phyloP scores from a whole-genome alignment of 1,140 invertebrate species.

The Meteorus sp. region DNA sequence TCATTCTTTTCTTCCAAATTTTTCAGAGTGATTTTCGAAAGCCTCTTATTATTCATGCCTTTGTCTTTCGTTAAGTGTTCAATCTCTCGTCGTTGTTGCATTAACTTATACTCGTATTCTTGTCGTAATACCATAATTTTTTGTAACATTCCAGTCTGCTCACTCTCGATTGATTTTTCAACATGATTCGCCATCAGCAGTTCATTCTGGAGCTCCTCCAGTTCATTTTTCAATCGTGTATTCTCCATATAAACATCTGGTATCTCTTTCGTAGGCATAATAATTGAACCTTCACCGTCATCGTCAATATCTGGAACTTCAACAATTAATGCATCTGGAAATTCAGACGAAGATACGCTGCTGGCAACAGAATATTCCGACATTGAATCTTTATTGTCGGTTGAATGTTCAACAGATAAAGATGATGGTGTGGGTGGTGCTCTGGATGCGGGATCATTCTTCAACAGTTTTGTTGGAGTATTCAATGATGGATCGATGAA shows the following conservation, averaged over 20 bases:
- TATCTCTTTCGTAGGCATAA: background rate
- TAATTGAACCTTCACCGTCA: background rate
- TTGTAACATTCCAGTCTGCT: slow-evolving; percentile 17
- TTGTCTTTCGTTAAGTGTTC: slow-evolving; percentile 24
- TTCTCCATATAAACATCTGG: slow-evolving; percentile 38
- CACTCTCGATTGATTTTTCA: slow-evolving; percentile 59
- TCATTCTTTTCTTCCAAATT: slow-evolving; percentile 42
- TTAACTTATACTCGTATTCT: slow-evolving; percentile 26
- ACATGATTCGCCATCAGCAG: slow-evolving; percentile 59
- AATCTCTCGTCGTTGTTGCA: slow-evolving; percentile 26
- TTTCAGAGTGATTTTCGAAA: slow-evolving; percentile 30
- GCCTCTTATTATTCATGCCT: slow-evolving; percentile 20
- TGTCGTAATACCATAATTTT: slow-evolving; percentile 18
- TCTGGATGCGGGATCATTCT: slow-evolving; percentile 17
- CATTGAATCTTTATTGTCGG: slow-evolving; percentile 40
- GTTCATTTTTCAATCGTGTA: slow-evolving; percentile 61
- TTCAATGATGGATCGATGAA: background rate
- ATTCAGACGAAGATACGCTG: slow-evolving; percentile 37
- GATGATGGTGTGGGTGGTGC: slow-evolving; percentile 39
- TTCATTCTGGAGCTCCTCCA: slow-evolving; percentile 63
- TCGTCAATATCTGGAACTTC: slow-evolving; percentile 18
- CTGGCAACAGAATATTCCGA: slow-evolving; percentile 41
- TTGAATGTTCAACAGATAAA: slow-evolving; percentile 36
- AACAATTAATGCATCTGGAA: slow-evolving; percentile 25
- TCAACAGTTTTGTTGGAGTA: slow-evolving; percentile 29